phyloP scores from a whole-genome alignment of 64 coral and sea anemone species.

The Catalaphyllia jardinei region DNA sequence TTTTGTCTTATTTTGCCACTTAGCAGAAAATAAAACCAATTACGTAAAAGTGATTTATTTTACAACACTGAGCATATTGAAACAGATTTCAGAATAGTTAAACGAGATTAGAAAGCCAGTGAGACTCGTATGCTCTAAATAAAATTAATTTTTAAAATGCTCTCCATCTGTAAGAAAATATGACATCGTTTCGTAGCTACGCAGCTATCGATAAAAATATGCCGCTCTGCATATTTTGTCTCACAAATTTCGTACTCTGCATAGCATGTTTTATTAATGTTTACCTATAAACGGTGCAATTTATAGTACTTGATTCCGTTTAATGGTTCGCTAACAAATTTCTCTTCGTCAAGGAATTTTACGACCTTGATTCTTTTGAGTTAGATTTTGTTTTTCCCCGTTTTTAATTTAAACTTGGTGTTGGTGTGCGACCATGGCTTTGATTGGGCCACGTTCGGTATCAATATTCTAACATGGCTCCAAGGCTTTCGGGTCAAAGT shows the following conservation, averaged over 20 bases:
- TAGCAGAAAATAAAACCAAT: no score
- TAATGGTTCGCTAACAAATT: neutral
- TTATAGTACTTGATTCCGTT: neutral
- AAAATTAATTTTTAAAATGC: neutral
- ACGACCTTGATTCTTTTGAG: no score
- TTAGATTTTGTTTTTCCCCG: neutral
- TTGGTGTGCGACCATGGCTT: neutral
- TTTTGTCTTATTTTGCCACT: no score
- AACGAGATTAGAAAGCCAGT: neutral
- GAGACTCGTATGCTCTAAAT: neutral
- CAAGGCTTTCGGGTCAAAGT: no score
- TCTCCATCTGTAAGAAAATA: neutral
- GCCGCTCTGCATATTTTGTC: neutral
- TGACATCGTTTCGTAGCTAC: neutral
- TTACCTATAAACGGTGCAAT: neutral
- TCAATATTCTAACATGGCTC: no score
- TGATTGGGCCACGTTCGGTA: neutral
- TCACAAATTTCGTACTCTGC: neutral
- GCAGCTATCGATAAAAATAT: constrained; percentile 1
- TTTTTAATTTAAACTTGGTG: neutral
- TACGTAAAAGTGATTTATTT: no score
- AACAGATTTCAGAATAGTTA: no score
- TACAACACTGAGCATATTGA: no score
- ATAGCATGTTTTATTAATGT: neutral
- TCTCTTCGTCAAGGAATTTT: no score